Conservation (phyloP, 2,113 vertebrate species). For the Apus apus region DNA sequence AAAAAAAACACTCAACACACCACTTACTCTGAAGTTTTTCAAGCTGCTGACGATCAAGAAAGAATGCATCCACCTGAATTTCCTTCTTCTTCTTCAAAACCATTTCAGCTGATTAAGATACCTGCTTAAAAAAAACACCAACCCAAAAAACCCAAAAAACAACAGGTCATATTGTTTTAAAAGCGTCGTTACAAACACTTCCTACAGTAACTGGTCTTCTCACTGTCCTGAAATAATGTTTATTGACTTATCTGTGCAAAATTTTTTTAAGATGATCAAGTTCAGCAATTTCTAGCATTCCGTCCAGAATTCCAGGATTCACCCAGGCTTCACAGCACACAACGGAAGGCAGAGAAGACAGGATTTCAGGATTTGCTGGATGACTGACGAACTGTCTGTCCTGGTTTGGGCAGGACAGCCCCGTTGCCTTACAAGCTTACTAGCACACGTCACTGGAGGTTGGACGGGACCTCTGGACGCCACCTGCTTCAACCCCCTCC, state of each 20-base stretch:
- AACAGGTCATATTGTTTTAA: not conserved
- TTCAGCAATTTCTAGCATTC: not conserved
- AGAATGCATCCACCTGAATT: constrained; percentile 81
- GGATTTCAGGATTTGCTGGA: not conserved
- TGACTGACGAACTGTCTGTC: too few species aligned
- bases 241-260: not conserved
- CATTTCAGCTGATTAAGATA: constrained; percentile 75
- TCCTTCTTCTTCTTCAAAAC: constrained; percentile 92
- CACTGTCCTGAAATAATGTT: not conserved
- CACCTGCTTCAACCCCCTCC: not conserved
- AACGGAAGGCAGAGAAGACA: fast-evolving
- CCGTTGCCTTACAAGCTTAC: fast-evolving
- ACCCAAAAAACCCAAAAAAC: not conserved
- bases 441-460: fast-evolving
- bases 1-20: not conserved
- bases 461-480: not conserved
- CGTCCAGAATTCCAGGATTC: not conserved
- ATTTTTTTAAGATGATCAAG: not conserved
- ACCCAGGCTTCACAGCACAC: not conserved
- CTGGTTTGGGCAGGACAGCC: too few species aligned
- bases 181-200: not conserved
- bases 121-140: constrained; percentile 9
- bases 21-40: constrained; percentile 82
- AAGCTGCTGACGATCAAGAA: constrained; percentile 78
- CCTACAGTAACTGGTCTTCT: not conserved